Conservation (phyloP, 2,113 vertebrate species). For the Tonatia bakeri region DNA sequence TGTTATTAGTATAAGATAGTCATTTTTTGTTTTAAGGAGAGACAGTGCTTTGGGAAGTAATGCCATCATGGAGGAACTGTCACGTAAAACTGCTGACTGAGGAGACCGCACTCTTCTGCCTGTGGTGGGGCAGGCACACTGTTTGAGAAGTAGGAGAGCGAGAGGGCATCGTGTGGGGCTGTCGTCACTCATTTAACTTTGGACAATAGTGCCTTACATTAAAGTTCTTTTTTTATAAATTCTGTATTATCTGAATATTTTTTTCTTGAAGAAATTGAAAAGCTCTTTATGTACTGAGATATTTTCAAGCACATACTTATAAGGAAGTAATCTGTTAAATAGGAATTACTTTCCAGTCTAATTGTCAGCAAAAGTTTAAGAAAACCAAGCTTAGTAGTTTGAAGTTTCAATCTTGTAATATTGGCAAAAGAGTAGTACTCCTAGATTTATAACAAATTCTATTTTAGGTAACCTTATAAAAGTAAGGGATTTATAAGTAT, state of each 20-base stretch:
- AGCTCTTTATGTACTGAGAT: background rate
- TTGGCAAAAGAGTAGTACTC: background rate
- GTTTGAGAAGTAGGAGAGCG: background rate
- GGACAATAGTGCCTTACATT: slow-evolving; percentile 67
- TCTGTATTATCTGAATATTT: background rate
- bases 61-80: background rate
- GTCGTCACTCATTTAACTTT: background rate
- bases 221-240: slow-evolving; percentile 55
- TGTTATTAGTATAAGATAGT: background rate
- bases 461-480: background rate
- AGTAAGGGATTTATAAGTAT: background rate
- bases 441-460: background rate
- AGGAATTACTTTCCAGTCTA: background rate
- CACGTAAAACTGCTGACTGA: background rate
- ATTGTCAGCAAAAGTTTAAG: background rate
- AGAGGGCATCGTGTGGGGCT: background rate
- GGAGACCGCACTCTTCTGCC: background rate
- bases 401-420: background rate
- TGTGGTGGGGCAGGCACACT: background rate
- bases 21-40: background rate
- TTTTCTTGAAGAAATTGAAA: slow-evolving; percentile 12
- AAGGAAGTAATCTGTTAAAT: background rate
- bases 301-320: background rate
- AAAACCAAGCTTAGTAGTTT: background rate
- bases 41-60: background rate